Percentiles rank a stretch among this genome's conserved stretches.
Conservation (phyloP, 2,113 vertebrate genomes). For the Leptodactylus fuscus region DNA sequence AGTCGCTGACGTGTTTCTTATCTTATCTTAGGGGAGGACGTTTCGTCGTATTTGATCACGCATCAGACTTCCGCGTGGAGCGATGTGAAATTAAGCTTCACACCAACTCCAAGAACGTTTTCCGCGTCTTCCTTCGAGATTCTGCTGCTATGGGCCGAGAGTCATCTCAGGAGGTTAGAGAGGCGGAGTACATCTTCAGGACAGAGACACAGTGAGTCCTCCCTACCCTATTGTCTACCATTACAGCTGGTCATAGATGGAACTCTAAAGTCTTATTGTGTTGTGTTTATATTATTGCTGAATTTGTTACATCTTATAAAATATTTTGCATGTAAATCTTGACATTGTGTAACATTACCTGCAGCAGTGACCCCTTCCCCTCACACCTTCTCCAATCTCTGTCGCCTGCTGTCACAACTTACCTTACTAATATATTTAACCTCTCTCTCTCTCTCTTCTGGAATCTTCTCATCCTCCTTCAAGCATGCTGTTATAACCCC, state of each 20-base stretch:
- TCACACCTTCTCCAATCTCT: no score
- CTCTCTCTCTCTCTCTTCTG: no score
- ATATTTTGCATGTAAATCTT: not conserved
- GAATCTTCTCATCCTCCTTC: no score
- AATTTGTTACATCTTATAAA: no score
- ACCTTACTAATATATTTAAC: no score
- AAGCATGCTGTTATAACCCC: no score
- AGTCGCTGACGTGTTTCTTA: not conserved
- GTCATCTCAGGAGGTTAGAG: constrained; percentile 69
- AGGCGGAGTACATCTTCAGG: constrained; percentile 82
- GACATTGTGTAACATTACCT: constrained; percentile 42
- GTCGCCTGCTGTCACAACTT: no score
- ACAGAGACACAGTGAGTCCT: constrained; percentile 90
- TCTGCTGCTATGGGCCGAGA: constrained; percentile 51
- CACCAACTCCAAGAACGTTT: constrained; percentile 89
- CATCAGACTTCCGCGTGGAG: constrained; percentile 83
- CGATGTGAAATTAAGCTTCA: constrained; percentile 92
- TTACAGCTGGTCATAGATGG: not conserved
- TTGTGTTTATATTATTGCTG: no score
- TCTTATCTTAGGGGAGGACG: constrained; percentile 78
- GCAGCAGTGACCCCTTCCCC: no score
- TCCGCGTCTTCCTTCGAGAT: constrained; percentile 81
- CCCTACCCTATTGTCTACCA: not conserved
- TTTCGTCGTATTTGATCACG: constrained; percentile 90
- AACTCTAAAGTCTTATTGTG: no score